phyloP scores from a whole-genome alignment of 2,888 invertebrate genomes.

The Morpho helenor region DNA sequence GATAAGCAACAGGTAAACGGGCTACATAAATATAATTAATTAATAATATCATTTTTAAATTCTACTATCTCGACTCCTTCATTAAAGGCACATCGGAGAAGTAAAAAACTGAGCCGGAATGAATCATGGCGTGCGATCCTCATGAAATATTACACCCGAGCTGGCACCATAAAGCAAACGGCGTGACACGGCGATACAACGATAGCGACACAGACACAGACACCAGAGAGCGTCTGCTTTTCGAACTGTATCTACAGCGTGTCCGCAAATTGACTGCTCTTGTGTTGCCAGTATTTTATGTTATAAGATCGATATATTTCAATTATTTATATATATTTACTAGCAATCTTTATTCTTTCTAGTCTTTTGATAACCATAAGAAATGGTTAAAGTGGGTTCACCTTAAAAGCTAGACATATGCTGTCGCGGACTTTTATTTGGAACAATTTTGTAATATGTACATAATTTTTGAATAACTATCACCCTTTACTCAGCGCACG shows the following conservation, averaged over 20 bases:
- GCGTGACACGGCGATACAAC: constrained; percentile 76
- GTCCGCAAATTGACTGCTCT: constrained; percentile 30
- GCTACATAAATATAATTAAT: constrained; percentile 32
- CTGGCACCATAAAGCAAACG: constrained; percentile 79
- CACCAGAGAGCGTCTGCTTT: constrained; percentile 63
- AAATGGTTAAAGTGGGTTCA: too few species aligned
- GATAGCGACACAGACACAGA: constrained; percentile 76
- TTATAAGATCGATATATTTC: too few species aligned
- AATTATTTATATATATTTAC: too few species aligned
- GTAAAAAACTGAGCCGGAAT: constrained; percentile 72
- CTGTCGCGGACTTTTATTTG: too few species aligned
- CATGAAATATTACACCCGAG: constrained; percentile 76
- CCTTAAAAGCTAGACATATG: too few species aligned
- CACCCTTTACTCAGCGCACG: too few species aligned
- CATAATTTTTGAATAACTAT: too few species aligned
- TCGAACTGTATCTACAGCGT: constrained; percentile 52
- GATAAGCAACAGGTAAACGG: not conserved
- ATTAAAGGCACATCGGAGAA: constrained; percentile 69
- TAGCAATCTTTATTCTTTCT: too few species aligned
- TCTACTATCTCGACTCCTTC: constrained; percentile 65
- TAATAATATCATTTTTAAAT: constrained; percentile 38
- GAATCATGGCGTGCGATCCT: constrained; percentile 77
- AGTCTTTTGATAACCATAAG: too few species aligned
- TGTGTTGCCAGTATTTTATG: not conserved
- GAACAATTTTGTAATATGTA: too few species aligned